Percentiles rank a stretch among this genome's conserved stretches.
phyloP scores from a whole-genome alignment of 2,797 vertebrate species.

The Hydrophis major region DNA sequence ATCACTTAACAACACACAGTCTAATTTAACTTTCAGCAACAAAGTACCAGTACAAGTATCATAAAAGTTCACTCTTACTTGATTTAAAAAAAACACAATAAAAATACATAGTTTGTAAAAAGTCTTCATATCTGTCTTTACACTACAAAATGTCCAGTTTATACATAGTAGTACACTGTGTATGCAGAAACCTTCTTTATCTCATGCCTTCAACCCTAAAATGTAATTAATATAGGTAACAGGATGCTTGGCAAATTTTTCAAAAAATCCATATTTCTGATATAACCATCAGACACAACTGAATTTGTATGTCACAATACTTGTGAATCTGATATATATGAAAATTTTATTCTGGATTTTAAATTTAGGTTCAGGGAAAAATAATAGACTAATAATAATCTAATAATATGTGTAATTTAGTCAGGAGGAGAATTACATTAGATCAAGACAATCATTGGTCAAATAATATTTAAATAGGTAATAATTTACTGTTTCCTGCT shows the following conservation, averaged over 20 bases:
- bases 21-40: not conserved
- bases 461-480: too few species aligned
- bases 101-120: not conserved
- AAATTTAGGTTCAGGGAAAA: not conserved
- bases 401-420: too few species aligned
- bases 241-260: not conserved
- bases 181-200: not conserved
- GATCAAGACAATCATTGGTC: not conserved
- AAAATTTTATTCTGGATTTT: not conserved
- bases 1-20: not conserved
- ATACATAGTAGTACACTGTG: not conserved
- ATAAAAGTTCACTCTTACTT: not conserved
- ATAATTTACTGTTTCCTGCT: not conserved
- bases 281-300: not conserved
- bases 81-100: not conserved
- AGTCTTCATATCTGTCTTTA: not conserved
- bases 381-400: too few species aligned
- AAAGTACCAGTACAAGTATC: not conserved
- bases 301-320: not conserved
- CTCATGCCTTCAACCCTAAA: not conserved
- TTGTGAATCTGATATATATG: not conserved
- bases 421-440: not conserved
- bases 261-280: too few species aligned
- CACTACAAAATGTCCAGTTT: not conserved
- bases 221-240: not conserved